A percentile compares a stretch with the other conserved stretches of the same genome.
Evolutionary conservation across 2,888 invertebrate genomes (phyloP).

Genomic region (Tachystola acroxantha): DNA sequence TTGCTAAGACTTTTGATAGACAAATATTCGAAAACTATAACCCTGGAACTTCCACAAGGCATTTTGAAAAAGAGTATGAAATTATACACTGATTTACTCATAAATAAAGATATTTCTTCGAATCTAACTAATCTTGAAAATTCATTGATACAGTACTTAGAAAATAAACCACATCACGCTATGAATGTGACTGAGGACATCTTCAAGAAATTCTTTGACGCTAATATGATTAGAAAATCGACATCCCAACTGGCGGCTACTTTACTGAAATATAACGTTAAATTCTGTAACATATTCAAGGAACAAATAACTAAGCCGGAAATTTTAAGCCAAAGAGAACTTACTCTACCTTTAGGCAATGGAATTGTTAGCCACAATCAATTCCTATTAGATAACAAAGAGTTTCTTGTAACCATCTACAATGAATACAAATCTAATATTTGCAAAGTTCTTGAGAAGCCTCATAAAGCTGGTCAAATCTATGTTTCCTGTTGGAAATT

Average conservation of each 20-base stretch:
- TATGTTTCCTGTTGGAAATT: slow-evolving; percentile 79
- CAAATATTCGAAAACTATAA: slow-evolving; percentile 55
- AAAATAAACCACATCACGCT: slow-evolving; percentile 79
- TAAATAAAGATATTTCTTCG: slow-evolving; percentile 47
- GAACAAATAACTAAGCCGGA: slow-evolving; percentile 60
- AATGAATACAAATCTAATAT: slow-evolving; percentile 80
- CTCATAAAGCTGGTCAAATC: slow-evolving; percentile 82
- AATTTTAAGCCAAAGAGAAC: slow-evolving; percentile 77
- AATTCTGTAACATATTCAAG: slow-evolving; percentile 62
- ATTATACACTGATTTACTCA: slow-evolving; percentile 65
- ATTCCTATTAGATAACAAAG: slow-evolving; percentile 53
- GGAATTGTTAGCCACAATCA: slow-evolving; percentile 58
- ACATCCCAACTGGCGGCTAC: slow-evolving; percentile 77
- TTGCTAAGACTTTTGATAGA: slow-evolving; percentile 63
- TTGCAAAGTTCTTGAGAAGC: slow-evolving; percentile 81
- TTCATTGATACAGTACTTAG: slow-evolving; percentile 75
- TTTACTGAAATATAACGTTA: slow-evolving; percentile 73
- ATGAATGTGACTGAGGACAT: slow-evolving; percentile 65
- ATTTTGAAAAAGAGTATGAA: slow-evolving; percentile 50
- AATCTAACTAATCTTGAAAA: slow-evolving; percentile 76
- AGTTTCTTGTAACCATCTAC: slow-evolving; percentile 73
- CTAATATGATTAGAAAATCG: slow-evolving; percentile 73
- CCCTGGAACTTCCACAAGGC: slow-evolving; percentile 44
- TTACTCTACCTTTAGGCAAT: slow-evolving; percentile 80
- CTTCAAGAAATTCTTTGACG: slow-evolving; percentile 71